Base-by-base conservation (phyloP, 2,797 vertebrate species). In the Meriones psammophilus region DNA sequence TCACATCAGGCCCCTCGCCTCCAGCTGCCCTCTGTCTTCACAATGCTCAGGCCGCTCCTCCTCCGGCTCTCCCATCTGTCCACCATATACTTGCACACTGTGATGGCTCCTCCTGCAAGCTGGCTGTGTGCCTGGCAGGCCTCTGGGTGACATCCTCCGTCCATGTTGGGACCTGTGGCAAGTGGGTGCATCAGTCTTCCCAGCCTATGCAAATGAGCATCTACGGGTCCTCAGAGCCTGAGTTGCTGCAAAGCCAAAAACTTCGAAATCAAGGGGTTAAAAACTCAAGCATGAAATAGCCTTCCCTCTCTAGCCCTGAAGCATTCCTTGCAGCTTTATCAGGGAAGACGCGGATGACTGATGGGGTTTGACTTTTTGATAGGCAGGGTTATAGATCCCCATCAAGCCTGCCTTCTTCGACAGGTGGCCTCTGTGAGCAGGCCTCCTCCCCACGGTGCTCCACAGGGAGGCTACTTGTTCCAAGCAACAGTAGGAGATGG, bases 361-460 rank as follows among this genome's bases (percentile, higher is more conserved):
- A 50, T 50, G 33, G 86, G 64, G 88, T 95, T 88, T 92, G 69
- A 89, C 89, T 54, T 93, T 96, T 95, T 78, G 50, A 86, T 77
- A 79, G 46, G 33, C 54, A 8, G 54, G 33, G 8, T 83, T 92
- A 86, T 54, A 92, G 89, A 88, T 85, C 68, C 96, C 60, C 58
- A 71, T 60, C 42, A 58, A 95, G 58, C 87, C n/a, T 80, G 30
- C n/a, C 69, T 89, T 93, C 81, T 64, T 30, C 66, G 28, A 89
- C 33, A 39, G 88, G n/a, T 42, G 66, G 56, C 20, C 42, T 42
- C 42, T 42, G 42, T 42, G 5, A 42, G 42, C 42, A 42, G 42
- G 42, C 42, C 56, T 3, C 81, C 42, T 9, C 14, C 14, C 50
- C 50, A 78, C 69, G 84, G 74, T 13, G 54, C 58, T 95, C 81